These are phyloP conservation scores for Drosophila truncata DNA, from an alignment of 1,140 invertebrate genomes.

Conservation along the genomic window DNA sequence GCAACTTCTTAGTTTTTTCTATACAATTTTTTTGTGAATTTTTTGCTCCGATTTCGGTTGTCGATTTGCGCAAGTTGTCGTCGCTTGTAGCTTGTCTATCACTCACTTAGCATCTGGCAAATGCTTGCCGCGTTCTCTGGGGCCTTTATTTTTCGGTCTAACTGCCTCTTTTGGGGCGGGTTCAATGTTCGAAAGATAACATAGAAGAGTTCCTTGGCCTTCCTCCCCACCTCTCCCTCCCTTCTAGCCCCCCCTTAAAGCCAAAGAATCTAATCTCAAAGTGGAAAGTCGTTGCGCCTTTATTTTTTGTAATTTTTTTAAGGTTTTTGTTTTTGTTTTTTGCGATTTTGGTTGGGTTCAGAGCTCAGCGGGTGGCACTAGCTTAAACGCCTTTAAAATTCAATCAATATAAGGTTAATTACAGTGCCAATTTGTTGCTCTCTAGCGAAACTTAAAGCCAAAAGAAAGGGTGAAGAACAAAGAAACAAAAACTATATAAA, in stretches of 20 bases:
- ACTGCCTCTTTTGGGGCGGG: conserved; percentile 38
- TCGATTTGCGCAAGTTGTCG: conserved; percentile 62
- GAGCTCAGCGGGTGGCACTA: conserved; percentile 55
- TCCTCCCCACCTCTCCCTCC: not conserved
- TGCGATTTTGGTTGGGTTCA: conserved; percentile 19
- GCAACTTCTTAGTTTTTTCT: not conserved
- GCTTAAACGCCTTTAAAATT: conserved; percentile 72
- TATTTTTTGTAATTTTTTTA: not conserved
- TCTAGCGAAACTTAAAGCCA: not conserved
- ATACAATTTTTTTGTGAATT: not conserved
- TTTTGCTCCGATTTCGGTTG: conserved; percentile 51
- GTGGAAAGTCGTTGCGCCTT: conserved; percentile 16
- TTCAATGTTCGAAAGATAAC: conserved; percentile 53
- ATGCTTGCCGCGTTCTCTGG: conserved; percentile 46
- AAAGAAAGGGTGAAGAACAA: not conserved
- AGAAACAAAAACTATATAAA: not conserved
- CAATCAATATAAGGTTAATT: conserved; percentile 76
- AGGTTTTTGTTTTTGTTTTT: not conserved
- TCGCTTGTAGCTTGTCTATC: conserved; percentile 63
- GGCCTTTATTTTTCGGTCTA: conserved; percentile 29
- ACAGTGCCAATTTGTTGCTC: conserved; percentile 46
- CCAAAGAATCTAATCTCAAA: conserved; percentile 32
- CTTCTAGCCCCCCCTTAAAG: conserved; percentile 2
- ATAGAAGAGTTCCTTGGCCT: conserved; percentile 31
- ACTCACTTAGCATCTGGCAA: conserved; percentile 64